phyloP scores from a whole-genome alignment of 2,797 vertebrate species.

The Lacerta viridis region DNA sequence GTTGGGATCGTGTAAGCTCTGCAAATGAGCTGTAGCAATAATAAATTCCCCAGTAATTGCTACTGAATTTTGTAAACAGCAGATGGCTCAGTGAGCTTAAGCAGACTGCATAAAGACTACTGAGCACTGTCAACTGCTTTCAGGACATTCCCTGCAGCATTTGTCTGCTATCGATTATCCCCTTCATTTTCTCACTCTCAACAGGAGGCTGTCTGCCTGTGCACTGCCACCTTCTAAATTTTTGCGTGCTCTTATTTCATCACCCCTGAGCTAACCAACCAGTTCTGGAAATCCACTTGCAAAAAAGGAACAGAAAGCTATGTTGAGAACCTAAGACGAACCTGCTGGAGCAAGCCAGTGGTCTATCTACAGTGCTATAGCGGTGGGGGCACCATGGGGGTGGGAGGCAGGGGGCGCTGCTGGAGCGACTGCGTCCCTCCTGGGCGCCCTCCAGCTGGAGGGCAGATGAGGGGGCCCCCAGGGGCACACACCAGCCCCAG shows the following conservation, averaged over 20 bases:
- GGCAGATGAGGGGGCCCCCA: too few species aligned
- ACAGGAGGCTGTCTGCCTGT: neutral
- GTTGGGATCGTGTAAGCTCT: neutral
- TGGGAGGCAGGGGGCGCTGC: too few species aligned
- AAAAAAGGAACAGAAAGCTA: too few species aligned
- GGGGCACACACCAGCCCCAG: too few species aligned
- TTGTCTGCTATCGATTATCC: neutral
- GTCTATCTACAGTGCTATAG: too few species aligned
- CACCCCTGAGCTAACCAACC: neutral
- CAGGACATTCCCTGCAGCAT: too few species aligned
- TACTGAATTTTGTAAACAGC: constrained; percentile 22
- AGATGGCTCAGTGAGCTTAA: constrained; percentile 10
- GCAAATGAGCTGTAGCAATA: neutral
- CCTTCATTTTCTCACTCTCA: neutral
- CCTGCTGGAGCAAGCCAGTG: too few species aligned
- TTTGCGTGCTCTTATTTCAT: neutral
- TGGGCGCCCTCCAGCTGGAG: too few species aligned
- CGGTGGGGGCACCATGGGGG: too few species aligned
- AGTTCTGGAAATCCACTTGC: neutral
- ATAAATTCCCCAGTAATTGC: constrained; percentile 4
- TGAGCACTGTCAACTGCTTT: neutral
- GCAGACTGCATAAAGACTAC: neutral
- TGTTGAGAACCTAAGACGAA: too few species aligned
- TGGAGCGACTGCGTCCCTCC: too few species aligned
- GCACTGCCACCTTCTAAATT: neutral